A percentile compares a stretch with the other conserved stretches of the same genome.
Conservation (phyloP, 2,797 vertebrate species). For the Neosalanx taihuensis region DNA sequence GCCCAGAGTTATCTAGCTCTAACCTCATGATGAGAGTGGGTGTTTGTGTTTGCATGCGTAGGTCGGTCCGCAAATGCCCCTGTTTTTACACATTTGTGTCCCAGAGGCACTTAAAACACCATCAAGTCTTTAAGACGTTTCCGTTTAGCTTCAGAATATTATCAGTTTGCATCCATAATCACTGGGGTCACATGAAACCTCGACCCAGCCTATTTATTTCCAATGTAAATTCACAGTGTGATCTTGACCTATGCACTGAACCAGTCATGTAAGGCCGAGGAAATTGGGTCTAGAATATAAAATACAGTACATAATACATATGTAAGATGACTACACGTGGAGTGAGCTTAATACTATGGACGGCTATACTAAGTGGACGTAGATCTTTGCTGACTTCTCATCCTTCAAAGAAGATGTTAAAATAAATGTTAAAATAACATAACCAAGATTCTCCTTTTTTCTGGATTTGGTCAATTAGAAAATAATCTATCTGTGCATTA, state of each 20-base stretch:
- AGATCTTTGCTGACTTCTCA: not conserved
- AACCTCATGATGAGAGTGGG: not conserved
- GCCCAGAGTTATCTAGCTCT: not conserved
- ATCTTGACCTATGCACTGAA: not conserved
- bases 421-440: not conserved
- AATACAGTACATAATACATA: constrained; percentile 3
- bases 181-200: not conserved
- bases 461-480: not conserved
- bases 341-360: not conserved
- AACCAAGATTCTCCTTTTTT: too few relatives aligned
- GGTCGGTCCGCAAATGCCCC: not conserved
- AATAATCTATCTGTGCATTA: not conserved
- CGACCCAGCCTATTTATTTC: not conserved
- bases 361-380: not conserved
- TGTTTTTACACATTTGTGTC: not conserved
- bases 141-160: not conserved
- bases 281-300: not conserved
- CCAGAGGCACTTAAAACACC: constrained; percentile 6
- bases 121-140: not conserved
- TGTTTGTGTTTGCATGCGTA: not conserved
- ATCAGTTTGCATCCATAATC: not conserved
- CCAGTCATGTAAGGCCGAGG: not conserved
- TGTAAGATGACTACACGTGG: not conserved
- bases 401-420: too few relatives aligned
- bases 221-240: not conserved